A percentile compares a stretch with the other conserved stretches of the same genome.
Evolutionary conservation across 2,113 vertebrate genomes (phyloP).

Genomic region (Leptobrachium leishanense): DNA sequence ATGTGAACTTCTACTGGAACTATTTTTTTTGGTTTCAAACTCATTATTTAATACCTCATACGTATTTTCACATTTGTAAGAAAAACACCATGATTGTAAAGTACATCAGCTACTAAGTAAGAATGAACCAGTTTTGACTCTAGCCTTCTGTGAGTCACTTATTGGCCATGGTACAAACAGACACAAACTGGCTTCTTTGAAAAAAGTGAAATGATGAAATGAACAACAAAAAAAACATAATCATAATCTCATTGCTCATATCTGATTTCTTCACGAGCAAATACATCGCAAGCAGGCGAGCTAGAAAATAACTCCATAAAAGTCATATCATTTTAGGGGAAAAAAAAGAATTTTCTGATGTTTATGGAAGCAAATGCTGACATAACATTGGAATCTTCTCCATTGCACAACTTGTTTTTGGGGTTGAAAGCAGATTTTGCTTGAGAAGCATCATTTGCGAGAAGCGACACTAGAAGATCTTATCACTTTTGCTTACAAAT

Average conservation of each 20-base stretch:
- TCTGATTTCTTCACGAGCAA: slow-evolving; percentile 30
- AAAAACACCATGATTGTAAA: slow-evolving; percentile 19
- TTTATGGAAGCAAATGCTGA: too few relatives aligned
- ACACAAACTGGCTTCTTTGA: slow-evolving; percentile 33
- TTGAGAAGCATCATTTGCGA: too few relatives aligned
- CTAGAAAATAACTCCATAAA: background rate
- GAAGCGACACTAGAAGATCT: too few relatives aligned
- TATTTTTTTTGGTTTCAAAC: too few relatives aligned
- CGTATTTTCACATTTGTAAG: slow-evolving; percentile 14
- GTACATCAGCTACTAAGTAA: background rate
- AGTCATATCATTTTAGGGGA: too few relatives aligned
- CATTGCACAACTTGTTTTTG: too few relatives aligned
- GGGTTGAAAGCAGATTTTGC: too few relatives aligned
- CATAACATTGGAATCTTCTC: too few relatives aligned
- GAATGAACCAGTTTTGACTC: slow-evolving; percentile 15
- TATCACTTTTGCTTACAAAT: too few relatives aligned
- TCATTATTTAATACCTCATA: slow-evolving; percentile 11
- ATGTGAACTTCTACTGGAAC: too few relatives aligned
- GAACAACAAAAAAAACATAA: background rate
- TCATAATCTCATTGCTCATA: slow-evolving; percentile 1
- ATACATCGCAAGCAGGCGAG: slow-evolving; percentile 2
- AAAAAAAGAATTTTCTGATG: too few relatives aligned
- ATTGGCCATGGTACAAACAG: slow-evolving; percentile 23
- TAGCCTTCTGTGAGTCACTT: background rate
- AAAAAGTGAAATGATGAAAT: slow-evolving; percentile 1